These are phyloP conservation scores for Andricus quercusramuli DNA, from an alignment of 2,888 invertebrate species.

Conservation along the genomic window DNA sequence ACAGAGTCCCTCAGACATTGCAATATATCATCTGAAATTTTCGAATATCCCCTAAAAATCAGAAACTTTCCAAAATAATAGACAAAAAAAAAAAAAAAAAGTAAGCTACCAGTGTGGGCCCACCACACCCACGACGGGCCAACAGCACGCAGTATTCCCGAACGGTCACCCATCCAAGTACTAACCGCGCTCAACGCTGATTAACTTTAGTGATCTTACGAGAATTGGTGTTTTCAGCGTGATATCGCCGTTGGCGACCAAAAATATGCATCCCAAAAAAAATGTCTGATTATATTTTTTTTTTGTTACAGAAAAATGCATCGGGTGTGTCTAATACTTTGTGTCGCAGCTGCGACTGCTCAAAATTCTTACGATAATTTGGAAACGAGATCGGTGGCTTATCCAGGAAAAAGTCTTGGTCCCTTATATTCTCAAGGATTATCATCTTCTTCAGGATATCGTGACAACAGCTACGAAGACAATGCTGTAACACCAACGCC, in stretches of 20 bases:
- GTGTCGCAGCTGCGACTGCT: constrained; percentile 68
- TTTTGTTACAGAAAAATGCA: constrained; percentile 65
- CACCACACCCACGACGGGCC: no score
- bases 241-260: no score
- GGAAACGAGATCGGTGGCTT: constrained; percentile 69
- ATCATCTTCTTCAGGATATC: constrained; percentile 68
- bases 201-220: no score
- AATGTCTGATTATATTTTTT: not conserved
- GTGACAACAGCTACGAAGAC: constrained; percentile 76
- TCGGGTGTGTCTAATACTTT: constrained; percentile 68
- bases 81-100: no score
- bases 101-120: no score
- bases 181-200: no score
- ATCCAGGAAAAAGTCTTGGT: constrained; percentile 70
- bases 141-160: no score
- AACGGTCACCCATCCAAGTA: no score
- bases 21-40: no score
- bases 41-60: not conserved
- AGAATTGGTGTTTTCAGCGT: no score
- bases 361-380: constrained; percentile 71
- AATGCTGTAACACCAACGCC: constrained; percentile 77
- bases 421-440: constrained; percentile 71
- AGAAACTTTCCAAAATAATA: no score
- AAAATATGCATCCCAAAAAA: not conserved
- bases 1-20: no score